phyloP scores from a whole-genome alignment of 1,140 invertebrate species.

The Solenopsis fugax region DNA sequence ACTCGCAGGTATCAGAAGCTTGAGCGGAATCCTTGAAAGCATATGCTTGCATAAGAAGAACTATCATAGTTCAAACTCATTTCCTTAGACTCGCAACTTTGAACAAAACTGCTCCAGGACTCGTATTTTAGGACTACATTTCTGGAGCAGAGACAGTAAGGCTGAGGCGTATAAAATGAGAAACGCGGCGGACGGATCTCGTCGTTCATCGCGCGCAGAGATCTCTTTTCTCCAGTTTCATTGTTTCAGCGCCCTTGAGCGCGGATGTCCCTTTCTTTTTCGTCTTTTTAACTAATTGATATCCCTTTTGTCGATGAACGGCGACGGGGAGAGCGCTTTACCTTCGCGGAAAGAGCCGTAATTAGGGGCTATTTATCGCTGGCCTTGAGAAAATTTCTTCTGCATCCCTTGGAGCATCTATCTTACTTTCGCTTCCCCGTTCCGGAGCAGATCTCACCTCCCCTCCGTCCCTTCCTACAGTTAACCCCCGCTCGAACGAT shows the following conservation, averaged over 20 bases:
- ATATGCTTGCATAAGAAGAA: conserved; percentile 38
- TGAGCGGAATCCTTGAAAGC: conserved; percentile 38
- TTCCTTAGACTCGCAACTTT: conserved; percentile 39
- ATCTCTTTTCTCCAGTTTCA: conserved; percentile 47
- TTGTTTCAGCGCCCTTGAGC: conserved; percentile 60
- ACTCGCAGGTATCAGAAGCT: conserved; percentile 4
- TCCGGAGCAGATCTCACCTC: not conserved
- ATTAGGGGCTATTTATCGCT: conserved; percentile 76
- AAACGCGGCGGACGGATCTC: conserved; percentile 13
- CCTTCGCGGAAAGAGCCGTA: conserved; percentile 64
- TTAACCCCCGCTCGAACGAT: conserved; percentile 47
- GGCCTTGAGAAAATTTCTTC: conserved; percentile 76
- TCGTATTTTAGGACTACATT: conserved; percentile 51
- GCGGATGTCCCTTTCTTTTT: conserved; percentile 8
- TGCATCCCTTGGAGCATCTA: conserved; percentile 71
- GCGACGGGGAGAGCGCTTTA: conserved; percentile 49
- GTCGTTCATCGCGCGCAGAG: not conserved
- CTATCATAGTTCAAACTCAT: conserved; percentile 47
- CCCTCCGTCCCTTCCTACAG: not conserved
- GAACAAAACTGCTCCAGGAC: conserved; percentile 28
- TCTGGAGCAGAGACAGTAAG: not conserved
- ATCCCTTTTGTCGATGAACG: conserved; percentile 61
- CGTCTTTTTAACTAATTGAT: conserved; percentile 69
- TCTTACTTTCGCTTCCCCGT: conserved; percentile 70
- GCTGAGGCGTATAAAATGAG: not conserved